Evolutionary conservation across 2,888 invertebrate species (phyloP).

Genomic region (Cheilosia vernalis): DNA sequence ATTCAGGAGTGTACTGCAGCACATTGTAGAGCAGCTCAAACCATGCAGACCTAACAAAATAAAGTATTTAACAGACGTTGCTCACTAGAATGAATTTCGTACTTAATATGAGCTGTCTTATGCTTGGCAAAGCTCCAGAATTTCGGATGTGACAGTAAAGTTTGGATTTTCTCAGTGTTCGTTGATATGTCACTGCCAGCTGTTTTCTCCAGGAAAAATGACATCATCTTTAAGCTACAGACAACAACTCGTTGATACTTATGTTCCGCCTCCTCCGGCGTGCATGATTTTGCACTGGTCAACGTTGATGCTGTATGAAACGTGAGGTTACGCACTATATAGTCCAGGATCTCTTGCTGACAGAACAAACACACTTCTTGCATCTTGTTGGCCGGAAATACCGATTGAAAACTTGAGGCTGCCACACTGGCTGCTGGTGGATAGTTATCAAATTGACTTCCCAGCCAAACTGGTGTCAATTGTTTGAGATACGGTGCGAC

Average conservation of each 20-base stretch:
- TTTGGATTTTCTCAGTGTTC: conserved; percentile 82
- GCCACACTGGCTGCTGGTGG: conserved; percentile 92
- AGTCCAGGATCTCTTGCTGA: conserved; percentile 90
- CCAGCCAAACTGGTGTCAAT: conserved; percentile 93
- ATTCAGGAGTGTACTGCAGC: conserved; percentile 85
- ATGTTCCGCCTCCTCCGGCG: conserved; percentile 87
- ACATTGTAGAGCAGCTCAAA: conserved; percentile 87
- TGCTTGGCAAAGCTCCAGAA: conserved; percentile 90
- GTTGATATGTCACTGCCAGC: conserved; percentile 83
- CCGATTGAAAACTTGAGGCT: conserved; percentile 86
- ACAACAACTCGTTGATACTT: conserved; percentile 88
- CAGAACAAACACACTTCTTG: conserved; percentile 92
- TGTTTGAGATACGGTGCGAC: conserved; percentile 91
- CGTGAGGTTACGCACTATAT: conserved; percentile 89
- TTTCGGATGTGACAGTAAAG: conserved; percentile 85
- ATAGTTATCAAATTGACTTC: conserved; percentile 93
- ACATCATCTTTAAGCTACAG: conserved; percentile 87
- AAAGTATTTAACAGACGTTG: background rate
- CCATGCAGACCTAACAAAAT: conserved; percentile 85
- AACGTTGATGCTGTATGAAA: conserved; percentile 85
- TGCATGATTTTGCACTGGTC: conserved; percentile 84
- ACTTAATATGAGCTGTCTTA: conserved; percentile 84
- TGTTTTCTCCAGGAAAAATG: conserved; percentile 86
- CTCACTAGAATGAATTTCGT: conserved; percentile 25
- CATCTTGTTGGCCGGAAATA: conserved; percentile 91